These are phyloP conservation scores for Charanyca ferruginea DNA, from an alignment of 2,888 invertebrate genomes.

Conservation along the genomic window DNA sequence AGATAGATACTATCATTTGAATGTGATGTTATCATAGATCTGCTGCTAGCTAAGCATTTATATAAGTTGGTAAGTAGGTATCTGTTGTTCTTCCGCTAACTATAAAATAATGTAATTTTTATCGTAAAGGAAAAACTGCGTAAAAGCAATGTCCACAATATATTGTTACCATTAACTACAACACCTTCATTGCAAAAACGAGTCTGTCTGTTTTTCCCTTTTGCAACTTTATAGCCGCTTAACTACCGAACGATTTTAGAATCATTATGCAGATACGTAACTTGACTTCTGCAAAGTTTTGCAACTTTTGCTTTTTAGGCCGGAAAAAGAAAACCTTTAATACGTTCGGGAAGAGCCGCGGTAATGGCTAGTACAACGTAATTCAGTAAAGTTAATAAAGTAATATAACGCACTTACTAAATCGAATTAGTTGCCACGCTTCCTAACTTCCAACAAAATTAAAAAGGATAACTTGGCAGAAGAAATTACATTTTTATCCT, in stretches of 20 bases:
- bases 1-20: no score
- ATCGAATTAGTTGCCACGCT: slow-evolving; percentile 32
- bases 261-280: not conserved
- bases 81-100: not conserved
- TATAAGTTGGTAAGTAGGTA: not conserved
- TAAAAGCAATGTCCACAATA: no score
- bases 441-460: slow-evolving; percentile 36
- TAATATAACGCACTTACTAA: slow-evolving; percentile 22
- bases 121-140: not conserved
- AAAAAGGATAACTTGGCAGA: slow-evolving; percentile 47
- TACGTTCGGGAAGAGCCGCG: not conserved
- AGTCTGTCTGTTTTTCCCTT: not conserved
- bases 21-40: no score
- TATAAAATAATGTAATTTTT: slow-evolving; percentile 11
- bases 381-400: slow-evolving; percentile 19
- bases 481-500: slow-evolving; percentile 57
- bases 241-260: no score
- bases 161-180: not conserved
- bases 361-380: not conserved
- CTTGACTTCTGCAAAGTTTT: no score
- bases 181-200: not conserved
- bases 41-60: no score
- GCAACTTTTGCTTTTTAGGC: no score
- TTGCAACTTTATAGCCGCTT: not conserved
- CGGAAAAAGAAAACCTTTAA: not conserved